Evolutionary conservation across 2,888 invertebrate genomes (phyloP).

Genomic region (Orthosia incerta): DNA sequence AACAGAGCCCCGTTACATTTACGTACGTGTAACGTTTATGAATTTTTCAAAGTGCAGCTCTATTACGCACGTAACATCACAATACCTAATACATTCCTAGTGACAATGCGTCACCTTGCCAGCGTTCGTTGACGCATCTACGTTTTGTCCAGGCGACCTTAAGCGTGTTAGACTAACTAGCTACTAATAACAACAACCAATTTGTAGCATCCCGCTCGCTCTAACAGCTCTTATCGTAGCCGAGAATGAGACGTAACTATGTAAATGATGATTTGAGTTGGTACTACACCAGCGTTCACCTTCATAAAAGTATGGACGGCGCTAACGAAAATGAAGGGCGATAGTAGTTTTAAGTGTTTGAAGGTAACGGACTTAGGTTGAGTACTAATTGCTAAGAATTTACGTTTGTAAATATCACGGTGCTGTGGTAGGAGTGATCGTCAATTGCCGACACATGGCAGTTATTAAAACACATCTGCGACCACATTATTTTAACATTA

Average conservation of each 20-base stretch:
- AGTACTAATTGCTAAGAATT: constrained; percentile 82
- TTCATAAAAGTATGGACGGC: constrained; percentile 86
- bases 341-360: constrained; percentile 83
- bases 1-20: constrained; percentile 72
- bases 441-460: constrained; percentile 53
- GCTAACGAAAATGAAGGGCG: constrained; percentile 91
- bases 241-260: constrained; percentile 79
- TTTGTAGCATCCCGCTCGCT: constrained; percentile 83
- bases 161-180: constrained; percentile 83
- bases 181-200: constrained; percentile 83
- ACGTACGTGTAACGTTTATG: constrained; percentile 76
- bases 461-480: constrained; percentile 54
- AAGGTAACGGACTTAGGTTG: constrained; percentile 83
- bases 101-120: constrained; percentile 89
- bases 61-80: constrained; percentile 78
- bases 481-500: constrained; percentile 51
- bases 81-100: constrained; percentile 87
- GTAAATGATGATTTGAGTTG: constrained; percentile 80
- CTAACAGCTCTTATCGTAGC: constrained; percentile 71
- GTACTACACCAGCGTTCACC: constrained; percentile 80
- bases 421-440: constrained; percentile 41
- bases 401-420: constrained; percentile 73
- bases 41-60: constrained; percentile 70
- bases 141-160: constrained; percentile 90
- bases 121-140: constrained; percentile 90